phyloP scores from a whole-genome alignment of 2,888 invertebrate genomes.

The Cataglyphis altisquamis region DNA sequence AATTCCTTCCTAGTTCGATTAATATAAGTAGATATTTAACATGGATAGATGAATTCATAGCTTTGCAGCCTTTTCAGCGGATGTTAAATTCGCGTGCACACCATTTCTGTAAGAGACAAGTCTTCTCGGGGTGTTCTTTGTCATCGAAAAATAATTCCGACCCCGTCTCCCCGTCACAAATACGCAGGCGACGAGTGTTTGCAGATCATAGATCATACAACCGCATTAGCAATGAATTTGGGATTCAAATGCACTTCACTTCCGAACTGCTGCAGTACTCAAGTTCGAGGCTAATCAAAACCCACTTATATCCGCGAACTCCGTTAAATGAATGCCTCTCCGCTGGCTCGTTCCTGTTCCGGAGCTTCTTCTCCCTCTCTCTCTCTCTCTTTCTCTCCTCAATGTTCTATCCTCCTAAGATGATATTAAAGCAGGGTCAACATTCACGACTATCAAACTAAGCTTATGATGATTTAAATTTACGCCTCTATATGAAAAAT shows the following conservation, averaged over 20 bases:
- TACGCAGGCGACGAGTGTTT: slow-evolving; percentile 41
- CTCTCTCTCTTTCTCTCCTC: not conserved
- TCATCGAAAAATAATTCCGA: slow-evolving; percentile 41
- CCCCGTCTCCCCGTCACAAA: slow-evolving; percentile 24
- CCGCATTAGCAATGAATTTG: slow-evolving; percentile 66
- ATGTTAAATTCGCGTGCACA: not conserved
- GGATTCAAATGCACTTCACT: slow-evolving; percentile 69
- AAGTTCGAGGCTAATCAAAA: slow-evolving; percentile 74
- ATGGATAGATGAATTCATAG: slow-evolving; percentile 1
- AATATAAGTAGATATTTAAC: slow-evolving; percentile 11
- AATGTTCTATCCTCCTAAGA: slow-evolving; percentile 50
- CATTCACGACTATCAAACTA: slow-evolving; percentile 45
- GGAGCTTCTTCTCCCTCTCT: not conserved
- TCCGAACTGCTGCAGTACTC: slow-evolving; percentile 59
- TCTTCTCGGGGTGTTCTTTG: not conserved
- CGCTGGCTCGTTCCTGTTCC: slow-evolving; percentile 38
- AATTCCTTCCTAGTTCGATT: slow-evolving; percentile 6
- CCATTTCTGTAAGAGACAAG: not conserved
- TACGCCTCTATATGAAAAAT: slow-evolving; percentile 21
- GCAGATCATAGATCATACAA: slow-evolving; percentile 59
- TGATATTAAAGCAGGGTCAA: slow-evolving; percentile 68
- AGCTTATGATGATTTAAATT: slow-evolving; percentile 55
- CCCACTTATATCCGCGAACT: slow-evolving; percentile 73
- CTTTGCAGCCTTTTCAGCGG: not conserved
- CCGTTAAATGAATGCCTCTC: slow-evolving; percentile 67